A percentile compares a stretch with the other conserved stretches of the same genome.
phyloP scores from a whole-genome alignment of 92 coral and sea anemone species.

The Hydrozoanthus gracilis region DNA sequence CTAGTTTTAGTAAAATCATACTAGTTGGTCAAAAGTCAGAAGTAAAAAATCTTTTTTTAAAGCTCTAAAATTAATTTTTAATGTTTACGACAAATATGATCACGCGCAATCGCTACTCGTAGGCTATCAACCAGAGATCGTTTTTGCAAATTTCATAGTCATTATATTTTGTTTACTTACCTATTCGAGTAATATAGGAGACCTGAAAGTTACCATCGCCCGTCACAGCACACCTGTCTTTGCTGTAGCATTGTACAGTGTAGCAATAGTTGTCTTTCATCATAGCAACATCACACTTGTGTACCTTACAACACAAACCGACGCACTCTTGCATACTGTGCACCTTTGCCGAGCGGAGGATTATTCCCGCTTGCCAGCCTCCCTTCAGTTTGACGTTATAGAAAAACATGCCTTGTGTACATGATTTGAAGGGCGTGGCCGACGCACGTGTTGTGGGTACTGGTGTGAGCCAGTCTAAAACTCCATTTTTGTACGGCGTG shows the following conservation, averaged over 20 bases:
- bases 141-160: too few relatives aligned
- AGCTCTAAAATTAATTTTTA: too few relatives aligned
- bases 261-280: slow-evolving; percentile 71
- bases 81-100: too few relatives aligned
- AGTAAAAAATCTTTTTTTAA: too few relatives aligned
- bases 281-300: slow-evolving; percentile 85
- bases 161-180: slow-evolving; percentile 40
- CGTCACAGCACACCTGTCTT: slow-evolving; percentile 73
- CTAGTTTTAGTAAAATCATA: too few relatives aligned
- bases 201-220: slow-evolving; percentile 84
- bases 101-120: too few relatives aligned
- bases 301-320: slow-evolving; percentile 78
- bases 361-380: slow-evolving; percentile 83
- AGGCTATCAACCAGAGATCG: too few relatives aligned
- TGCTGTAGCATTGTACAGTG: slow-evolving; percentile 79
- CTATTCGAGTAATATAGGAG: slow-evolving; percentile 78
- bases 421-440: slow-evolving; percentile 55
- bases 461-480: slow-evolving; percentile 44
- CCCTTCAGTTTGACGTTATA: slow-evolving; percentile 85
- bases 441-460: slow-evolving; percentile 52
- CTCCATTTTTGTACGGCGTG: slow-evolving; percentile 52
- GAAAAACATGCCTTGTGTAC: slow-evolving; percentile 86
- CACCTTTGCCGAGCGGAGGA: slow-evolving; percentile 62
- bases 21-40: too few relatives aligned
- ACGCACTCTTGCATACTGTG: slow-evolving; percentile 80